Conservation (phyloP, 2,888 invertebrate genomes). For the Meghimatium bilineatum region DNA sequence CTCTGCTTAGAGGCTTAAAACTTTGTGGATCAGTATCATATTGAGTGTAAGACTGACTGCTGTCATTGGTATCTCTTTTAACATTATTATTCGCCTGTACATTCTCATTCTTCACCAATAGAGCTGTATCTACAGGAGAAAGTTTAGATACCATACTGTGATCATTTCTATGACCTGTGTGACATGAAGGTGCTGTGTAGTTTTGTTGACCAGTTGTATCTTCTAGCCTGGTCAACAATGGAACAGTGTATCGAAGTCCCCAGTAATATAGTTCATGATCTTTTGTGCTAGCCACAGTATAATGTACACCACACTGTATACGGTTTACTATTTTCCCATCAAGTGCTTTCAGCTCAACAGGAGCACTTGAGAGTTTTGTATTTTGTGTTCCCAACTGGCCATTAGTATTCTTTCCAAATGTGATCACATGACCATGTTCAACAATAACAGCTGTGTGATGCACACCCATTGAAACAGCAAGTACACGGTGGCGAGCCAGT, state of each 20-base stretch:
- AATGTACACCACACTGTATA: slow-evolving; percentile 83
- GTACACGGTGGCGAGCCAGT: slow-evolving; percentile 80
- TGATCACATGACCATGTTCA: slow-evolving; percentile 82
- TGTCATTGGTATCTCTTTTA: not conserved
- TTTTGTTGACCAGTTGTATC: slow-evolving; percentile 60
- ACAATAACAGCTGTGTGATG: slow-evolving; percentile 83
- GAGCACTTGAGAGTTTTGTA: slow-evolving; percentile 74
- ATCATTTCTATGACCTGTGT: slow-evolving; percentile 56
- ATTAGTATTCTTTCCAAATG: slow-evolving; percentile 83
- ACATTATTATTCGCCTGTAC: not conserved
- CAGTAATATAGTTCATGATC: slow-evolving; percentile 85
- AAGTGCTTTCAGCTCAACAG: slow-evolving; percentile 78
- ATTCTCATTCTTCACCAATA: not conserved
- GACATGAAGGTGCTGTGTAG: slow-evolving; percentile 39
- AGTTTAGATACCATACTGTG: slow-evolving; percentile 53
- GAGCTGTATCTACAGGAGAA: not conserved
- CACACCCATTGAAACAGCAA: slow-evolving; percentile 81
- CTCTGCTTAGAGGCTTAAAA: slow-evolving; percentile 52
- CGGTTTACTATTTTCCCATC: slow-evolving; percentile 78
- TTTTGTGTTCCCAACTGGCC: slow-evolving; percentile 82
- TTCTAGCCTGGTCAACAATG: slow-evolving; percentile 48
- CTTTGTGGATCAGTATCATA: slow-evolving; percentile 30
- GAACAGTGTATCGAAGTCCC: slow-evolving; percentile 79
- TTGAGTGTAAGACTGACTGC: not conserved
- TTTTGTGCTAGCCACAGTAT: slow-evolving; percentile 82